Conservation (phyloP, 1,140 invertebrate species). For the Bilobella aurantiaca region DNA sequence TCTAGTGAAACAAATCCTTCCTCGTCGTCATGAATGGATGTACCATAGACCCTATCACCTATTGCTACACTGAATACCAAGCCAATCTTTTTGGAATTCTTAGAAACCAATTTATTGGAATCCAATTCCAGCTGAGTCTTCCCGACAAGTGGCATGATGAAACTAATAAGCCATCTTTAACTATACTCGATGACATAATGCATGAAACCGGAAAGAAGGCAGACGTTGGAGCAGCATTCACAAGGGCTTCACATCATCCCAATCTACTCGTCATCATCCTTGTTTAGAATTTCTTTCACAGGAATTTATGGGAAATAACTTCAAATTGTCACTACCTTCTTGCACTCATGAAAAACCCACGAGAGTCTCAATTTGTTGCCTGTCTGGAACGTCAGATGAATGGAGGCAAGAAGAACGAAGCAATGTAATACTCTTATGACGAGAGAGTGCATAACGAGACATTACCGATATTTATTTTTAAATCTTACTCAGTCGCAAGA, state of each 20-base stretch:
- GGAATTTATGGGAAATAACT: neutral
- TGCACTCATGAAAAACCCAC: conserved; percentile 9
- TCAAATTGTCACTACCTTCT: conserved; percentile 13
- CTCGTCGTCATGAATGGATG: neutral
- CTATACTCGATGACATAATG: conserved; percentile 4
- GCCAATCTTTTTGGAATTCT: neutral
- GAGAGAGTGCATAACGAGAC: conserved; percentile 2
- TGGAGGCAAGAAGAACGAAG: too few relatives aligned
- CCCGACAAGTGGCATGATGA: neutral
- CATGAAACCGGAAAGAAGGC: neutral
- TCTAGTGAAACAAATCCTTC: too few relatives aligned
- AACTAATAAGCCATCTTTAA: neutral
- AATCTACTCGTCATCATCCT: neutral
- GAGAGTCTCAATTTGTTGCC: neutral
- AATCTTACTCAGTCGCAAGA: conserved; percentile 10
- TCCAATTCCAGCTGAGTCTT: neutral
- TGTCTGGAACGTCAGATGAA: too few relatives aligned
- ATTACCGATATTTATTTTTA: conserved; percentile 10
- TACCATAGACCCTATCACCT: neutral
- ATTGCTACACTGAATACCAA: conserved; percentile 2
- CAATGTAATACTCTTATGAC: neutral
- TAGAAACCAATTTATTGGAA: neutral
- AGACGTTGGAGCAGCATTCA: conserved; percentile 3
- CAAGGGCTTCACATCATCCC: conserved; percentile 1
- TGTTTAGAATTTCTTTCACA: too few relatives aligned